Conservation (phyloP, 2,888 invertebrate genomes). For the Tachina fera region DNA sequence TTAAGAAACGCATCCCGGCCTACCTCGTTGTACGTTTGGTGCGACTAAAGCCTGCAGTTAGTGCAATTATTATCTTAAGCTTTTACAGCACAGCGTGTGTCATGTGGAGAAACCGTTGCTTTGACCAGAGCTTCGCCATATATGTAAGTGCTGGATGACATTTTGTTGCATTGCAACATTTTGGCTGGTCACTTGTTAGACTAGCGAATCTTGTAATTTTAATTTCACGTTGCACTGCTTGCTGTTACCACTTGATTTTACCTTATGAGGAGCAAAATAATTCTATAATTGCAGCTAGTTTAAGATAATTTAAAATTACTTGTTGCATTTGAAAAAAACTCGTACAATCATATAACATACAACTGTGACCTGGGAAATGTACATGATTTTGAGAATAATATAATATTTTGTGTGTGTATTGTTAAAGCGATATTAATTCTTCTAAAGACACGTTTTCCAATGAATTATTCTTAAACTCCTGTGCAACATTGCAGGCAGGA, state of each 20-base stretch:
- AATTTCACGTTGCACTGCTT: background rate
- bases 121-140: background rate
- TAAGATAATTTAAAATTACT: conserved; percentile 51
- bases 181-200: conserved; percentile 29
- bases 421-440: no score
- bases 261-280: conserved; percentile 55
- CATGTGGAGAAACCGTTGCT: conserved; percentile 65
- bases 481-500: no score
- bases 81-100: conserved; percentile 59
- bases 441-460: no score
- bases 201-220: conserved; percentile 7
- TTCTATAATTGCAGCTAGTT: conserved; percentile 60
- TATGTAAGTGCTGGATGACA: conserved; percentile 30
- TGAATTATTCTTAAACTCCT: no score
- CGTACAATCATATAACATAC: background rate
- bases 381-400: background rate
- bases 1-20: conserved; percentile 1
- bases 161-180: conserved; percentile 27
- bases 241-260: conserved; percentile 24
- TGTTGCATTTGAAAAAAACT: background rate
- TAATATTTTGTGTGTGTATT: background rate
- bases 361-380: background rate
- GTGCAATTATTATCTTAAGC: conserved; percentile 24
- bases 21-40: background rate
- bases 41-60: background rate